A percentile compares a stretch with the other conserved stretches of the same genome.
phyloP scores from a whole-genome alignment of 2,888 invertebrate species.

The Netelia fuscicornis region DNA sequence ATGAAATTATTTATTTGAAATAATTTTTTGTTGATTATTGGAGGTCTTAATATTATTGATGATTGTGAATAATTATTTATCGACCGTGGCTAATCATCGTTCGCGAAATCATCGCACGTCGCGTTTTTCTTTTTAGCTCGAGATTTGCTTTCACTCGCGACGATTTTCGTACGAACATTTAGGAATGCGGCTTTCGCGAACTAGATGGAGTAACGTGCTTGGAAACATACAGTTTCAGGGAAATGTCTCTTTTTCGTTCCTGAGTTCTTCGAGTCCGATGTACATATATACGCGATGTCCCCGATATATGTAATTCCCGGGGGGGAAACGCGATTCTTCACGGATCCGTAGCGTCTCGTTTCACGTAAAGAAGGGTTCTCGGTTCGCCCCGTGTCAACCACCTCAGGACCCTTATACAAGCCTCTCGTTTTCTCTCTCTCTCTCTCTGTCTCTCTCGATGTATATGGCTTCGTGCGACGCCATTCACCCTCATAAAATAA shows the following conservation, averaged over 20 bases:
- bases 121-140: neutral
- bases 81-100: too few species aligned
- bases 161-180: neutral
- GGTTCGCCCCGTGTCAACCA: slow-evolving; percentile 56
- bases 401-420: slow-evolving; percentile 53
- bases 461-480: slow-evolving; percentile 69
- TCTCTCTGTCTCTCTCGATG: neutral
- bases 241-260: slow-evolving; percentile 44
- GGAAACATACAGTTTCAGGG: slow-evolving; percentile 22
- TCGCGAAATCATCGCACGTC: neutral
- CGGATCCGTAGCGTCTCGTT: slow-evolving; percentile 78
- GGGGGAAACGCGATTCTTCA: slow-evolving; percentile 82
- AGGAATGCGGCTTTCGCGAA: slow-evolving; percentile 15
- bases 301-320: slow-evolving; percentile 76
- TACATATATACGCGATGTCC: slow-evolving; percentile 78
- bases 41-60: too few species aligned
- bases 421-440: slow-evolving; percentile 25
- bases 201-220: slow-evolving; percentile 16
- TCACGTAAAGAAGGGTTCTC: slow-evolving; percentile 78
- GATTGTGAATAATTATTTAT: too few species aligned
- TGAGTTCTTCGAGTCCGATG: slow-evolving; percentile 77
- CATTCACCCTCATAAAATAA: slow-evolving; percentile 83
- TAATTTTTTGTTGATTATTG: too few species aligned
- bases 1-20: too few species aligned
- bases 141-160: neutral